These are phyloP conservation scores for Apeira syringaria DNA, from an alignment of 2,888 invertebrate genomes.

Conservation along the genomic window DNA sequence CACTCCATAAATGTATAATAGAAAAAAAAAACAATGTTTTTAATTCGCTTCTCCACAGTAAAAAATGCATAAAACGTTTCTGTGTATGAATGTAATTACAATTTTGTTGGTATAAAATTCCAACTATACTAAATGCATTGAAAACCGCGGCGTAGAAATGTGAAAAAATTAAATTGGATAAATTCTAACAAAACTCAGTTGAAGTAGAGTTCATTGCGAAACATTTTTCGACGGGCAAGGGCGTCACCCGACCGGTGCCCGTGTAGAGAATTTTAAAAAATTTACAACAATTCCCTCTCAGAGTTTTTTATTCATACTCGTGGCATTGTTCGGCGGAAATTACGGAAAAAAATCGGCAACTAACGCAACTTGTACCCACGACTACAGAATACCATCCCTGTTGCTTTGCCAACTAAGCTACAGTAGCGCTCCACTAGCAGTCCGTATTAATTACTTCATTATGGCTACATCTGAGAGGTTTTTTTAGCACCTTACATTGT, in stretches of 20 bases:
- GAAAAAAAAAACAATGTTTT: background rate
- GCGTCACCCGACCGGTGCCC: conserved; percentile 20
- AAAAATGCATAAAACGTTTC: background rate
- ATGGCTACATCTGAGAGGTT: no score
- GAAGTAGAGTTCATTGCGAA: conserved; percentile 12
- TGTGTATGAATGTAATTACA: background rate
- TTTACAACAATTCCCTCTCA: conserved; percentile 14
- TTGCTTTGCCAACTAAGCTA: no score
- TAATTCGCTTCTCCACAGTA: background rate
- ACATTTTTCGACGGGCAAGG: conserved; percentile 12
- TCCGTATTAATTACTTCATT: no score
- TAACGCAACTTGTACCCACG: no score
- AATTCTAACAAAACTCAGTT: conserved; percentile 14
- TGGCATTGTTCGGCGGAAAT: no score
- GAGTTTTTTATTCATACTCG: no score
- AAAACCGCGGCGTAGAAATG: conserved; percentile 13
- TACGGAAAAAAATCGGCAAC: no score
- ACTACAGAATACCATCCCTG: no score
- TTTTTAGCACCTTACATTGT: no score
- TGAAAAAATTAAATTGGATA: conserved; percentile 17
- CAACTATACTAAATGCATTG: conserved; percentile 19
- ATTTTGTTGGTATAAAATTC: conserved; percentile 2
- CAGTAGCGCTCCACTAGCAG: no score
- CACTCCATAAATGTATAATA: no score
- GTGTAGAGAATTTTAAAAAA: conserved; percentile 18